These are phyloP conservation scores for Hydroisotoma schaefferi DNA, from an alignment of 2,888 invertebrate species.

Conservation along the genomic window DNA sequence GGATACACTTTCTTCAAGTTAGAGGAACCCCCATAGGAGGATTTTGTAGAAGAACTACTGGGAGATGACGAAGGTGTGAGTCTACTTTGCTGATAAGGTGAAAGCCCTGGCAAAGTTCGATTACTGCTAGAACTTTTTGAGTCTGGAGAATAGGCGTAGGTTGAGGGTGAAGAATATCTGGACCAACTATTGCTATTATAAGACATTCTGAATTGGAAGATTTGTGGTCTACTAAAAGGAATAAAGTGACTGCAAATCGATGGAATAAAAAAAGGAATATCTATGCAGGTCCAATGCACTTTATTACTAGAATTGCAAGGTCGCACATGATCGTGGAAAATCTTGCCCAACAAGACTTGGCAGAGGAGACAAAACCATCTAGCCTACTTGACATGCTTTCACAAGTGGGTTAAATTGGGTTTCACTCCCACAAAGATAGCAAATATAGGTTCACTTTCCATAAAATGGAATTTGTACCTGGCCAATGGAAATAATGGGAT, in stretches of 20 bases:
- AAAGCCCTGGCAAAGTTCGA: neutral
- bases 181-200: constrained; percentile 3
- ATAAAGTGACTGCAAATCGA: neutral
- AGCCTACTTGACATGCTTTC: constrained; percentile 22
- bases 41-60: constrained; percentile 3
- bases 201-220: constrained; percentile 1
- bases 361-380: constrained; percentile 18
- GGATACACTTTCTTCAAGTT: neutral
- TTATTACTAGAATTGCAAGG: constrained; percentile 43
- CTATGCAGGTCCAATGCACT: constrained; percentile 48
- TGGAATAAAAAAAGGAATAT: neutral
- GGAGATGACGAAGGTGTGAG: constrained; percentile 11
- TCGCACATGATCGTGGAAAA: constrained; percentile 40
- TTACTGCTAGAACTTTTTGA: neutral
- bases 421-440: too few species aligned
- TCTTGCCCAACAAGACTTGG: constrained; percentile 37
- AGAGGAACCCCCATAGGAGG: neutral
- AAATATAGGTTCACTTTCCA: too few species aligned
- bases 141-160: neutral
- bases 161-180: constrained; percentile 6
- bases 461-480: too few species aligned
- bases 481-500: too few species aligned
- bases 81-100: neutral
- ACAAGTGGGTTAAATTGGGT: too few species aligned
- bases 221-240: too few species aligned